Evolutionary conservation across 2,113 vertebrate genomes (phyloP), one percentile per base, ranked within the genome.

Genomic region (Theristicus caerulescens): DNA sequence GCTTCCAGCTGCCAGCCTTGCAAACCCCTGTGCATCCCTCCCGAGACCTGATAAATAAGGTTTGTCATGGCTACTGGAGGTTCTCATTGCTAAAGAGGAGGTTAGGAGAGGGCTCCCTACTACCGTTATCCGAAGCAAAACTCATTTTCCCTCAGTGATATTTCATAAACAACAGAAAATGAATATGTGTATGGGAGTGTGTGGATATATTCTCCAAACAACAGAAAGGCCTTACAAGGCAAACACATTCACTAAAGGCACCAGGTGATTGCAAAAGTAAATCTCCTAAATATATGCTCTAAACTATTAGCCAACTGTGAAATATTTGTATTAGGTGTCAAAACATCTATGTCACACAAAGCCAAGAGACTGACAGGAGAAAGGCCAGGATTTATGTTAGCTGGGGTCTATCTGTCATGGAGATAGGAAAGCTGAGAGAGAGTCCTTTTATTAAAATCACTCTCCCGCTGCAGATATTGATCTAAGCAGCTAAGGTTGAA

Each of bases 401-500:
- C 96, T 91, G 58, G 46, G 90, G 57, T 90, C 96, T 90, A 95
- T 97, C 94, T 96, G 96, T 98, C 97, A 97, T 24, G 25, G 88
- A 97, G 96, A 97, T 96, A 97, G 95, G 93, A 96, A 91, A 94
- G 93, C 95, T 72, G 84, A 90, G 89, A 95, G 73, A 73, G 70
- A 93, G 87, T 51, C 74, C 88, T 97, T 96, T 97, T 96, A 97
- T 98, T 97, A 96, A 96, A 97, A 97, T 97, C 94, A 55, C 83
- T 94, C 94, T 88, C 82, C 76, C 5, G 6, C 92, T 93, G 78
- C 85, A 97, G 96, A 97, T 97, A 98, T 91, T 65, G 96, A 97
- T 97, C 97, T 95, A 31, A 97, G 92, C 93, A 88, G 91, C 94
- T 78, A 32, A 55, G 69, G 90, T 26, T 94, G 95, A 94, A 96